Evolutionary conservation across 2,797 vertebrate species (phyloP).

Genomic region (Mustela erminea): DNA sequence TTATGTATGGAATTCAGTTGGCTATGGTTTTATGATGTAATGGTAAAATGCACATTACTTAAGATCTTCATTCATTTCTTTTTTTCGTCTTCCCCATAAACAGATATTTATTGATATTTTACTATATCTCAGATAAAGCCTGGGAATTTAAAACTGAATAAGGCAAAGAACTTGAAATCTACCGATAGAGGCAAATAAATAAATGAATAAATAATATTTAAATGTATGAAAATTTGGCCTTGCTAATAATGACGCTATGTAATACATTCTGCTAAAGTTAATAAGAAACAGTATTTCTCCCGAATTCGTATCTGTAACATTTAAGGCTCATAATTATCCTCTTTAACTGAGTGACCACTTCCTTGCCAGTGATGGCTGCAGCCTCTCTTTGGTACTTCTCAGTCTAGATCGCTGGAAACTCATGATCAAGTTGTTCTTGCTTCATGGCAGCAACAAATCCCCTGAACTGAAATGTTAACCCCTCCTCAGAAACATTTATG

Average conservation of each 20-base stretch:
- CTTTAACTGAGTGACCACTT: neutral
- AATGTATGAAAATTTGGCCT: neutral
- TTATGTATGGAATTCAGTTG: neutral
- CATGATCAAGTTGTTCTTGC: neutral
- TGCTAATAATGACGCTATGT: neutral
- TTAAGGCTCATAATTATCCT: neutral
- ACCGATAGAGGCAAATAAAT: neutral
- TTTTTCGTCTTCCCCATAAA: neutral
- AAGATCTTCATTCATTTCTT: neutral
- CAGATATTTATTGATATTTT: neutral
- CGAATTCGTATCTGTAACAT: neutral
- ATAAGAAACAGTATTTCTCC: neutral
- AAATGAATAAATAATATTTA: neutral
- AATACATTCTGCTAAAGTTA: neutral
- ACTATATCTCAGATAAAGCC: neutral
- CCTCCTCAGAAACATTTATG: neutral
- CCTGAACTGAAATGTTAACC: neutral
- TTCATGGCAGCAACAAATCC: neutral
- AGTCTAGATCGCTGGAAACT: neutral
- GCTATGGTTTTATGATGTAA: neutral
- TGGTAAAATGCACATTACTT: neutral
- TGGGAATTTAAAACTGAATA: neutral
- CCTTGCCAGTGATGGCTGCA: neutral
- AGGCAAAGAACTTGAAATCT: neutral
- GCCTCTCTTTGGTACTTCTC: neutral